Evolutionary conservation across 2,888 invertebrate species (phyloP).

Genomic region (Epistrophe eligans): DNA sequence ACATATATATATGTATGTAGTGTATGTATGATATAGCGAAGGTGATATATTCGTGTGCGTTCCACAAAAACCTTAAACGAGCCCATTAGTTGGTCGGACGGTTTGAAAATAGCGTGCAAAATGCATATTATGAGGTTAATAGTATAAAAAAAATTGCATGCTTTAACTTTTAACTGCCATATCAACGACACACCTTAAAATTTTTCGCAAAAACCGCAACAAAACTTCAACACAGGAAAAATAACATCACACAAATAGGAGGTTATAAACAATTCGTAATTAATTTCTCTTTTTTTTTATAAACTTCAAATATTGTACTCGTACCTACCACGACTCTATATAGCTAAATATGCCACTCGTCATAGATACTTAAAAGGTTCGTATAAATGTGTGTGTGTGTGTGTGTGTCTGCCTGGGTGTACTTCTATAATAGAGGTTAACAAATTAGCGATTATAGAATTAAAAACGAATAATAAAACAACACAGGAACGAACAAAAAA

Average conservation of each 20-base stretch:
- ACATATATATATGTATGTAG: too few species aligned
- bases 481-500: too few species aligned
- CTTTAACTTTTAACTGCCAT: slow-evolving; percentile 35
- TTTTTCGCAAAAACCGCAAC: slow-evolving; percentile 43
- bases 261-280: slow-evolving; percentile 59
- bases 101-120: slow-evolving; percentile 69
- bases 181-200: slow-evolving; percentile 56
- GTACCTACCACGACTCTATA: neutral
- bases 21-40: neutral
- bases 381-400: neutral
- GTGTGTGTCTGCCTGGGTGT: neutral
- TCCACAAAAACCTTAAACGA: slow-evolving; percentile 54
- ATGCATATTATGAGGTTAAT: slow-evolving; percentile 71
- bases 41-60: slow-evolving; percentile 55
- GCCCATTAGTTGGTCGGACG: slow-evolving; percentile 61
- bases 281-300: slow-evolving; percentile 48
- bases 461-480: slow-evolving; percentile 36
- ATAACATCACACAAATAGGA: neutral
- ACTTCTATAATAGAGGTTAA: slow-evolving; percentile 3
- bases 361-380: neutral
- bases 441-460: slow-evolving; percentile 69
- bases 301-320: neutral
- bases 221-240: slow-evolving; percentile 29
- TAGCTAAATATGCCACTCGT: neutral
- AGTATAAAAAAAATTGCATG: slow-evolving; percentile 51